Evolutionary conservation across 2,113 vertebrate genomes (phyloP).

Genomic region (Ictalurus furcatus): DNA sequence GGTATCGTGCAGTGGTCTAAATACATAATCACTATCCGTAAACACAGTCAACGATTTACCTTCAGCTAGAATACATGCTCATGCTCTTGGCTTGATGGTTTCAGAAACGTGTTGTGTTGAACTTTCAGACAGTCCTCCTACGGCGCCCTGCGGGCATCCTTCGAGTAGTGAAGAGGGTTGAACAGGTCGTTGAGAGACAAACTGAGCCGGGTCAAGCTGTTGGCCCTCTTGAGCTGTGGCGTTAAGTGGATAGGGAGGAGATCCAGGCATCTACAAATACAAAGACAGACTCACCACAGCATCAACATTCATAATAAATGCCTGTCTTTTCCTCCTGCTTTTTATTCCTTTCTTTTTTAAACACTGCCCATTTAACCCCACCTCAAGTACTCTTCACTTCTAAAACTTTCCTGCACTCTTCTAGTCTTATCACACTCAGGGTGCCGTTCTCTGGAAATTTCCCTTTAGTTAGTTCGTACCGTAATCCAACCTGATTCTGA

Average conservation of each 20-base stretch:
- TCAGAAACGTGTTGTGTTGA: background rate
- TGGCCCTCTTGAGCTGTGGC: background rate
- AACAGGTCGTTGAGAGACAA: background rate
- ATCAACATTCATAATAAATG: background rate
- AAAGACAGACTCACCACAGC: background rate
- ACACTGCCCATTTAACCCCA: too few species aligned
- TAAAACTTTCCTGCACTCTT: too few species aligned
- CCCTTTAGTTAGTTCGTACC: too few species aligned
- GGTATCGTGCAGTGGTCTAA: too few species aligned
- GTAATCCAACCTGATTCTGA: too few species aligned
- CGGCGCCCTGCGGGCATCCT: background rate
- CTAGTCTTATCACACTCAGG: too few species aligned
- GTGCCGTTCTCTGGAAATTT: too few species aligned
- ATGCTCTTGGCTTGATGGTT: background rate
- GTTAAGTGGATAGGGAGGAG: background rate
- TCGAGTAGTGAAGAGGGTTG: background rate
- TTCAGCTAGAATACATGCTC: background rate
- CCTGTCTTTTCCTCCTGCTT: too few species aligned
- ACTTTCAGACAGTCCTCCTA: background rate
- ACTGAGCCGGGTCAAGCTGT: background rate
- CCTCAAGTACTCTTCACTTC: too few species aligned
- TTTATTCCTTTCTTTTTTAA: too few species aligned
- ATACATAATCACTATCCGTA: too few species aligned
- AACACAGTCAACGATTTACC: too few species aligned
- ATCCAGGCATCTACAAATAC: background rate